Percentiles rank a stretch among this genome's conserved stretches.
phyloP scores from a whole-genome alignment of 1,140 invertebrate species.

The Drosophila arizonae region DNA sequence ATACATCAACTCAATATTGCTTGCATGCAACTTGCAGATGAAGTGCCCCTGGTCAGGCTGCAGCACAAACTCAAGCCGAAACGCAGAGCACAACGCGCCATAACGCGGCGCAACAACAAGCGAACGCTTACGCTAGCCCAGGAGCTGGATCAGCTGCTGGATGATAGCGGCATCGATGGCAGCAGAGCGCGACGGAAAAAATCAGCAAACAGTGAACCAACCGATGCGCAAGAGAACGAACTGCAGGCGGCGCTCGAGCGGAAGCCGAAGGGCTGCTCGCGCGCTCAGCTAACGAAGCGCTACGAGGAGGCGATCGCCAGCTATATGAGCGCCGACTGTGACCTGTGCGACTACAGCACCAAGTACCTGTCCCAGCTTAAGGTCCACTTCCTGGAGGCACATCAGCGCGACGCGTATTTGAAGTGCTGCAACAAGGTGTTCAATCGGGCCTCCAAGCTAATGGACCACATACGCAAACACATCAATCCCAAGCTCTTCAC shows the following conservation, averaged over 20 bases:
- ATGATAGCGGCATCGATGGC: conserved; percentile 14
- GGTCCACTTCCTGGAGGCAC: conserved; percentile 62
- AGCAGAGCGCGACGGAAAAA: conserved; percentile 24
- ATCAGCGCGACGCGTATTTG: conserved; percentile 68
- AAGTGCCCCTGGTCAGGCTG: conserved; percentile 57
- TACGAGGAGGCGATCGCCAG: conserved; percentile 71
- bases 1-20: not conserved
- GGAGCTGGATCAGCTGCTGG: conserved; percentile 55
- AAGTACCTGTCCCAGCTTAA: conserved; percentile 66
- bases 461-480: conserved; percentile 76
- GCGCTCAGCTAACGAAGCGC: conserved; percentile 60
- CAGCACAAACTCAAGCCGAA: conserved; percentile 56
- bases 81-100: conserved; percentile 17
- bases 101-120: conserved; percentile 35
- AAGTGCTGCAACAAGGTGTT: conserved; percentile 76
- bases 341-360: conserved; percentile 63
- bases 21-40: conserved; percentile 34
- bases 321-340: conserved; percentile 73
- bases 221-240: conserved; percentile 41
- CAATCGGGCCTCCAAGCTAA: conserved; percentile 61
- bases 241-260: conserved; percentile 59
- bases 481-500: conserved; percentile 75
- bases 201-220: conserved; percentile 6
- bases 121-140: conserved; percentile 16
- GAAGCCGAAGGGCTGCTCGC: conserved; percentile 68